Base-by-base conservation (phyloP, 2,797 vertebrate genomes). In the Gouania willdenowi region DNA sequence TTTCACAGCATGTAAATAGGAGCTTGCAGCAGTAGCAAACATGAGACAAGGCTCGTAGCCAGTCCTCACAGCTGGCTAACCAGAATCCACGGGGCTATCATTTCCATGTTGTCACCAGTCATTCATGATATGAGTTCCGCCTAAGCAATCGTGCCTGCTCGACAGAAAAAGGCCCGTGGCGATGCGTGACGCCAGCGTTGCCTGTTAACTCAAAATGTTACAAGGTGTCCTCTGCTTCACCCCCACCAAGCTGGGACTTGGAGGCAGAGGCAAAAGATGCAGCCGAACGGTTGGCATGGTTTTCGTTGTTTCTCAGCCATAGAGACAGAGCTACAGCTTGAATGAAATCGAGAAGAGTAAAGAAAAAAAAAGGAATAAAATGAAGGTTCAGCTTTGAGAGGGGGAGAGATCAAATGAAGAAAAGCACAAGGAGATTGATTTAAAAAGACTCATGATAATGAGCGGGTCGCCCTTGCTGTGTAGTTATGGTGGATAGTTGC, bases 151-250 rank as follows among this genome's bases (percentile, higher is more conserved):
- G 10, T 9, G 27, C 50, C 50, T 29, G 40, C 58, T 63, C 15
- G 3, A 45, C 51, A 51, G 23, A 61, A 55, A 55, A 59, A 27
- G 63, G 41, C 67, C 50, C 11, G 23, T 26, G 65, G 66, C 41
- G 48, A 58, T 30, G 42, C 15, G 31, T 58, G 51, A 56, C 60
- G 23, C 62, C 52, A 57, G 56, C 40, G 4, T 35, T 39, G 64
- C 61, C 60, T 72, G 74, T 76, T 70, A 78, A 82, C 71, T 77
- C 55, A 41, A 67, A n/a, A 79, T 68, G 58, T 78, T 78, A 75
- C 77, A 65, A 16, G 5, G 50, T 72, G 77, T 82, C 78, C 77
- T 76, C 53, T 32, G 27, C 46, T 58, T 80, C 72, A 69, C 68
- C 74, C 69, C 63, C 60, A 58, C 52, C 49, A 47, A 42, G 59